A percentile compares a stretch with the other conserved stretches of the same genome.
phyloP scores from a whole-genome alignment of 2,797 vertebrate species.

The Merluccius polli region DNA sequence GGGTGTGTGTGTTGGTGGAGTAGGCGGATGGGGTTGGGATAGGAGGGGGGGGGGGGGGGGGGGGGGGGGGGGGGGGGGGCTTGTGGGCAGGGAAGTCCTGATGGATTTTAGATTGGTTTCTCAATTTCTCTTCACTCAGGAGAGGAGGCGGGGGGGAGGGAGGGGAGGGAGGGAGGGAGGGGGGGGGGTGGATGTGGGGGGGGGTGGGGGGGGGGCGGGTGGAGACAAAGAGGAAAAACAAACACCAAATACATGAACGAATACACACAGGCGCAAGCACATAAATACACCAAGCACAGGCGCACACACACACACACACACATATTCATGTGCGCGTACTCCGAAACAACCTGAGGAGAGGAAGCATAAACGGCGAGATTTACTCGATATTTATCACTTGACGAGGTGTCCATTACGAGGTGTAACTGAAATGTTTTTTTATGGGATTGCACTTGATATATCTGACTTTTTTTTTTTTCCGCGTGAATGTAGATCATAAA shows the following conservation, averaged over 20 bases:
- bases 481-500: conserved; percentile 56
- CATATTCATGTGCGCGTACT: conserved; percentile 9
- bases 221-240: conserved; percentile 73
- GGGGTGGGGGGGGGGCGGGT: conserved; percentile 35
- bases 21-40: no score
- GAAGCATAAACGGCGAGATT: conserved; percentile 53
- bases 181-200: no score
- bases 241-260: conserved; percentile 51
- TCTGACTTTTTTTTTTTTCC: conserved; percentile 31
- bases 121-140: conserved; percentile 74
- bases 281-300: conserved; percentile 17
- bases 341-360: conserved; percentile 28
- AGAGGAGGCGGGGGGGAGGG: conserved; percentile 52
- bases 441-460: conserved; percentile 52
- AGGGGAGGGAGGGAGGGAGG: no score
- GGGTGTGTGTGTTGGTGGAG: conserved; percentile 30
- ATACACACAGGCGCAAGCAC: conserved; percentile 23
- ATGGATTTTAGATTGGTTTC: conserved; percentile 84
- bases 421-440: conserved; percentile 56
- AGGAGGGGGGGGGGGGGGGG: conserved; percentile 17
- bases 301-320: conserved; percentile 8
- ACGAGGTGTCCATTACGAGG: conserved; percentile 53
- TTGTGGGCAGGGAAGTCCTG: conserved; percentile 73
- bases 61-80: conserved; percentile 35
- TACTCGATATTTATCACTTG: conserved; percentile 59